Conservation (phyloP, 2,797 vertebrate genomes). For the Kryptolebias ocellatus region DNA sequence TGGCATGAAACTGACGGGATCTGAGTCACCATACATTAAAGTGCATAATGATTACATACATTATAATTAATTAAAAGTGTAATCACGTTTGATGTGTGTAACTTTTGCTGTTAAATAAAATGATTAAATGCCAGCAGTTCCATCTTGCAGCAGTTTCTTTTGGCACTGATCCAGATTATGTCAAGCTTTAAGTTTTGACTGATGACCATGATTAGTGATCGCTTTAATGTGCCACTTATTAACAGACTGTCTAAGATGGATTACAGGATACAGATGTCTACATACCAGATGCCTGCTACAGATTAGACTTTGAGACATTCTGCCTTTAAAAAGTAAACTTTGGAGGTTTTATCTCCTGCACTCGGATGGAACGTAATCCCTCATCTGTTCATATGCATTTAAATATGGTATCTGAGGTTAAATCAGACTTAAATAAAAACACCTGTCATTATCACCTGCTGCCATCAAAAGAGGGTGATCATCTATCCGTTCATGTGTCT, state of each 20-base stretch:
- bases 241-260: background rate
- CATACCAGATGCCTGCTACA: slow-evolving; percentile 18
- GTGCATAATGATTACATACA: no score
- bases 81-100: no score
- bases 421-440: no score
- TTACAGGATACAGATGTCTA: slow-evolving; percentile 14
- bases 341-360: slow-evolving; percentile 1
- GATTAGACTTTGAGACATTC: slow-evolving; percentile 9
- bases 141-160: background rate
- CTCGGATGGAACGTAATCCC: slow-evolving; percentile 14
- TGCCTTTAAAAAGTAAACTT: slow-evolving; percentile 3
- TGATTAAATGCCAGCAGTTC: background rate
- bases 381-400: background rate
- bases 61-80: no score
- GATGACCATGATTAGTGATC: slow-evolving; percentile 10
- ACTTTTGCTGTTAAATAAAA: background rate
- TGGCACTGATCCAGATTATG: slow-evolving; percentile 21
- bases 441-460: no score
- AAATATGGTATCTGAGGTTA: no score
- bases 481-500: no score
- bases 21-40: no score
- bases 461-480: no score
- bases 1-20: no score
- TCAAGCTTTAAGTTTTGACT: slow-evolving; percentile 3
- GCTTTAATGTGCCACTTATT: slow-evolving; percentile 20